Evolutionary conservation across 2,888 invertebrate species (phyloP).

Genomic region (Hyles lineata): DNA sequence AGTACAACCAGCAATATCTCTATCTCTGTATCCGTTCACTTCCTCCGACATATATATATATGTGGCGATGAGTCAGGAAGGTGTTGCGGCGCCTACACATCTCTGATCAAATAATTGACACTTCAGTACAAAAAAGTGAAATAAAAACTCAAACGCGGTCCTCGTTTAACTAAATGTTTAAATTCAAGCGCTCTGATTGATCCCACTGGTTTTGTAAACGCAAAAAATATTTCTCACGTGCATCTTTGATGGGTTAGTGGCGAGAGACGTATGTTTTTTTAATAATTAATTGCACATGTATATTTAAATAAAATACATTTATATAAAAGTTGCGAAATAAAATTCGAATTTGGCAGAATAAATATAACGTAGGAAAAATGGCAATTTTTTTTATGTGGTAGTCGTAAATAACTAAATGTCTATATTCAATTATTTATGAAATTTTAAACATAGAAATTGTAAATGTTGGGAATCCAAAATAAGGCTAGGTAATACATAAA

Average conservation of each 20-base stretch:
- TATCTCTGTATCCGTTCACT: too few relatives aligned
- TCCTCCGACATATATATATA: too few relatives aligned
- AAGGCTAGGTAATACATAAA: background rate
- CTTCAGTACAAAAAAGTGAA: constrained; percentile 50
- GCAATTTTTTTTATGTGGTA: too few relatives aligned
- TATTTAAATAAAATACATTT: background rate
- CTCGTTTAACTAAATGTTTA: constrained; percentile 49
- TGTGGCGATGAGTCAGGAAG: constrained; percentile 10
- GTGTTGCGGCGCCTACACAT: constrained; percentile 53
- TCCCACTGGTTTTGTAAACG: constrained; percentile 51
- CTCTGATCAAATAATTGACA: constrained; percentile 78
- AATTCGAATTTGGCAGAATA: too few relatives aligned
- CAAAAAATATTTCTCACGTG: constrained; percentile 58
- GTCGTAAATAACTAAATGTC: too few relatives aligned
- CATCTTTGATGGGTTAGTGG: constrained; percentile 29
- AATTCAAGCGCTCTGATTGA: constrained; percentile 48
- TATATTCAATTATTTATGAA: too few relatives aligned
- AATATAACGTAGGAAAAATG: too few relatives aligned
- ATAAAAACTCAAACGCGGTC: constrained; percentile 58
- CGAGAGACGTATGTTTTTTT: constrained; percentile 35
- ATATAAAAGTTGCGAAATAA: background rate
- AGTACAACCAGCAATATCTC: too few relatives aligned
- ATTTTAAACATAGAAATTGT: too few relatives aligned
- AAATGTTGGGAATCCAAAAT: background rate
- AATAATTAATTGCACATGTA: constrained; percentile 1